Conservation (phyloP, 2,888 invertebrate species). For the Athalia circularis region DNA sequence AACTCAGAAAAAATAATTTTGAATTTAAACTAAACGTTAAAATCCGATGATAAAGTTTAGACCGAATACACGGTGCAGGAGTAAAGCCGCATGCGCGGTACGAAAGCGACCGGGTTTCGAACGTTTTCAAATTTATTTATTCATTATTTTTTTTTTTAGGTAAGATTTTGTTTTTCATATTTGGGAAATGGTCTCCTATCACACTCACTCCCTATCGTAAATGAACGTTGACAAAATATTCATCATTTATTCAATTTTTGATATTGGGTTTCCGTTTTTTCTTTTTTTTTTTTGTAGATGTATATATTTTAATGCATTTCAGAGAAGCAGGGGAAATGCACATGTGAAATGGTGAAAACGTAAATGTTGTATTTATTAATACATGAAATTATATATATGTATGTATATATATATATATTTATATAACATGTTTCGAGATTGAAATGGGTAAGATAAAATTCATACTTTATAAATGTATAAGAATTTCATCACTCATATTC, state of each 20-base stretch:
- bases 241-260: not conserved
- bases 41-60: constrained; percentile 6
- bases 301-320: not conserved
- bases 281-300: not conserved
- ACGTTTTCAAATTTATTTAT: not conserved
- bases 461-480: too few relatives aligned
- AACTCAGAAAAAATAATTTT: too few relatives aligned
- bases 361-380: constrained; percentile 29
- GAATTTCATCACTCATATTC: too few relatives aligned
- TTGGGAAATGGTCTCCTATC: constrained; percentile 52
- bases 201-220: constrained; percentile 47
- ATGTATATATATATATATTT: constrained; percentile 47
- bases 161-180: constrained; percentile 10
- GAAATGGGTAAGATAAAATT: not conserved
- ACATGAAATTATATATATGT: constrained; percentile 37
- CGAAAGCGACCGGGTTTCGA: not conserved
- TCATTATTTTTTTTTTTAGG: not conserved
- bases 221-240: constrained; percentile 1
- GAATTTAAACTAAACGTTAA: too few relatives aligned
- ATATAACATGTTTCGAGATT: constrained; percentile 28
- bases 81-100: not conserved
- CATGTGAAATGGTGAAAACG: not conserved
- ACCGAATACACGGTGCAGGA: not conserved
- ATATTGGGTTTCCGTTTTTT: not conserved
- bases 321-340: constrained; percentile 16